Conservation (phyloP, 2,113 vertebrate genomes). For the Illadopsis cleaveri region DNA sequence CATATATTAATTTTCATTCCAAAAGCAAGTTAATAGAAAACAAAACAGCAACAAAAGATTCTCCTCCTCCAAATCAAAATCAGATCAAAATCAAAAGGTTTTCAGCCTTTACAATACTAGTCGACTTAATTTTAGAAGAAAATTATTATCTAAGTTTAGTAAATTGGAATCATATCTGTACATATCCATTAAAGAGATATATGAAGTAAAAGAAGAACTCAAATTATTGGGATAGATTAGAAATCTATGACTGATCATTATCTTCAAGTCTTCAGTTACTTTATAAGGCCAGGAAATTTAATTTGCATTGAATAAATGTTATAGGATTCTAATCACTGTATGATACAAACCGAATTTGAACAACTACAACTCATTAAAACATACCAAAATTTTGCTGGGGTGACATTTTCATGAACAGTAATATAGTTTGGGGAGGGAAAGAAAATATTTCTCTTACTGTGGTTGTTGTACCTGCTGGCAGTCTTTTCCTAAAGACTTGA, state of each 20-base stretch:
- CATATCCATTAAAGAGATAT: not conserved
- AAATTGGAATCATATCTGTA: not conserved
- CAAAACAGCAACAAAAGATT: not conserved
- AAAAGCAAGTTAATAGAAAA: not conserved
- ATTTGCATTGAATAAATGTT: not conserved
- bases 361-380: not conserved
- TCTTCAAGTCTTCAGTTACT: not conserved
- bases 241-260: not conserved
- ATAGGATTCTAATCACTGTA: not conserved
- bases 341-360: not conserved
- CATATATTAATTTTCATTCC: not conserved
- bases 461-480: not conserved
- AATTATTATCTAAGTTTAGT: not conserved
- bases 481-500: not conserved
- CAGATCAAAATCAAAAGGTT: not conserved
- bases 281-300: not conserved
- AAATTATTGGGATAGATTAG: not conserved
- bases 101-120: not conserved
- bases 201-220: not conserved
- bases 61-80: not conserved
- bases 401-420: not conserved
- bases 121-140: not conserved
- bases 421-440: fast-evolving
- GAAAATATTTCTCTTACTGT: not conserved
- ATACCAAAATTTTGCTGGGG: not conserved